These are phyloP conservation scores for Tachypleus tridentatus DNA, from an alignment of 1,140 invertebrate genomes.

Conservation along the genomic window DNA sequence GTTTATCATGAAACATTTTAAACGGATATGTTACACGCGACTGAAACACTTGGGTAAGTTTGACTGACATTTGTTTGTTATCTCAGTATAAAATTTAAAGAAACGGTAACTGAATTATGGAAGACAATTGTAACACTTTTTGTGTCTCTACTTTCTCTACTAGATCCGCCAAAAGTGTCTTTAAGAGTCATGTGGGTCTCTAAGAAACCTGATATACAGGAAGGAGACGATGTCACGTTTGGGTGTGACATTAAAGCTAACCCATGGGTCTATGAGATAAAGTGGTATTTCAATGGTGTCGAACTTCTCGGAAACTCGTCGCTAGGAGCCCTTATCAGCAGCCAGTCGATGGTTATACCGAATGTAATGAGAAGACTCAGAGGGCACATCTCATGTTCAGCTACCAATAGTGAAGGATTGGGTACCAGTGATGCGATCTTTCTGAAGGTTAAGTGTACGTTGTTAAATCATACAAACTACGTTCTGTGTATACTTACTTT, in stretches of 20 bases:
- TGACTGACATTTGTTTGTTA: too few species aligned
- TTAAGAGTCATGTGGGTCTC: too few species aligned
- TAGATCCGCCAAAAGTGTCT: too few species aligned
- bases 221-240: constrained; percentile 73
- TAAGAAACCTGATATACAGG: constrained; percentile 43
- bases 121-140: too few species aligned
- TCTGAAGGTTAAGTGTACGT: constrained; percentile 56
- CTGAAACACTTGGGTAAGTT: too few species aligned
- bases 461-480: not conserved
- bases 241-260: constrained; percentile 83
- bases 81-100: too few species aligned
- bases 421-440: constrained; percentile 68
- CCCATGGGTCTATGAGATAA: constrained; percentile 61
- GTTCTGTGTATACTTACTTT: too few species aligned
- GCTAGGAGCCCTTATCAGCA: constrained; percentile 24
- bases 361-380: constrained; percentile 23
- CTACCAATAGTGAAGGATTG: constrained; percentile 76
- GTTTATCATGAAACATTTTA: too few species aligned
- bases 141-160: too few species aligned
- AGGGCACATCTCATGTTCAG: constrained; percentile 65
- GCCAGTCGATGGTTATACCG: constrained; percentile 26
- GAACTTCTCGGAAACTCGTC: constrained; percentile 14
- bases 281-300: constrained; percentile 62
- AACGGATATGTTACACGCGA: too few species aligned
- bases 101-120: too few species aligned